phyloP scores from a whole-genome alignment of 64 coral and sea anemone genomes.

The Pocillopora verrucosa region DNA sequence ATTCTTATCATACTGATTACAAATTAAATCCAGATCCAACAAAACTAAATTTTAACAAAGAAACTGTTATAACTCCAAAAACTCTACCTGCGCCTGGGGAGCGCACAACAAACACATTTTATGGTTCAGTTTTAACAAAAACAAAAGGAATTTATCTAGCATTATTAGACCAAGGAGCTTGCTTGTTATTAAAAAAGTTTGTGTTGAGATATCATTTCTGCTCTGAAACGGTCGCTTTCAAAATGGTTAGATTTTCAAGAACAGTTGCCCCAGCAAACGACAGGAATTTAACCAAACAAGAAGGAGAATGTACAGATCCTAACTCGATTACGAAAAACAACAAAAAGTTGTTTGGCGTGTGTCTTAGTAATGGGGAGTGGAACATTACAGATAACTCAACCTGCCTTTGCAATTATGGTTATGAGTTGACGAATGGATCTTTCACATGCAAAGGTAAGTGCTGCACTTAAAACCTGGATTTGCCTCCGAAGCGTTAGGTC shows the following conservation, averaged over 20 bases:
- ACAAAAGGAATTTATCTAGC: conserved; percentile 3
- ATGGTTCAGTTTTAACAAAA: conserved; percentile 2
- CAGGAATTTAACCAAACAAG: neutral
- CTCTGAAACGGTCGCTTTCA: neutral
- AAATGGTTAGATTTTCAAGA: conserved; percentile 23
- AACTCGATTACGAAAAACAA: neutral
- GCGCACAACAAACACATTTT: neutral
- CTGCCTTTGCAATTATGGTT: conserved; percentile 37
- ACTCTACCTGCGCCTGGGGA: too few species aligned
- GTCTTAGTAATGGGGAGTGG: conserved; percentile 51
- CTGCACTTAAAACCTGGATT: too few species aligned
- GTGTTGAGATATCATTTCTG: conserved; percentile 24
- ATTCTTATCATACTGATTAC: conserved; percentile 15
- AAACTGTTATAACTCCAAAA: neutral
- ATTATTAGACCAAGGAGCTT: conserved; percentile 53
- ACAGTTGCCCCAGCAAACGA: conserved; percentile 44
- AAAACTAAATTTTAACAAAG: neutral
- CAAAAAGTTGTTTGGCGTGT: neutral
- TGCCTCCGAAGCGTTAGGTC: too few species aligned
- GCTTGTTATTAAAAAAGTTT: neutral
- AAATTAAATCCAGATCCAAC: conserved; percentile 3
- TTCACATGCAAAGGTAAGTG: too few species aligned
- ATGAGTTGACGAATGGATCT: conserved; percentile 19
- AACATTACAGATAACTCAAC: neutral
- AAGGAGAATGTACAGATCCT: neutral